Percentiles rank a stretch among this genome's conserved stretches.
Conservation (phyloP, 2,797 vertebrate genomes). For the Catamblyrhynchus diadema region DNA sequence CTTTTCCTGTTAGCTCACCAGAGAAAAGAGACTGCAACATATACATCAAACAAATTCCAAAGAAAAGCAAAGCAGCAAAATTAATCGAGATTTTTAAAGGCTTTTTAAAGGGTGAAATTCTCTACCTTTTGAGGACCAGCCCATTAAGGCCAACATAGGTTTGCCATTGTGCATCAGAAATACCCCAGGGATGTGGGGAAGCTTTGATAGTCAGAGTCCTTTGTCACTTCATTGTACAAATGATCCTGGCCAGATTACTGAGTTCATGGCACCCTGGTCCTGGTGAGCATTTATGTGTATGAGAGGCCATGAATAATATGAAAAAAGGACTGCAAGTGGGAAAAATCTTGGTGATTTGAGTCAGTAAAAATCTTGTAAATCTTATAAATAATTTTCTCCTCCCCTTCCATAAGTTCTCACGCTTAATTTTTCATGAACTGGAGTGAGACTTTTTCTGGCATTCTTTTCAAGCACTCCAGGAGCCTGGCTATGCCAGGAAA, state of each 20-base stretch:
- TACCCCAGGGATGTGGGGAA: background rate
- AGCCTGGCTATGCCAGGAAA: background rate
- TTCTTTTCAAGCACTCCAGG: background rate
- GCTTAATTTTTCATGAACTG: background rate
- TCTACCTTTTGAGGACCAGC: accelerated
- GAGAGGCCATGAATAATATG: background rate
- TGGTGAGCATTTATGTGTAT: accelerated
- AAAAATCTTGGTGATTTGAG: background rate
- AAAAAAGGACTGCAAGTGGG: background rate
- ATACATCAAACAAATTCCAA: background rate
- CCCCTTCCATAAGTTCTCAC: background rate
- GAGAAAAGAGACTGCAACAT: background rate
- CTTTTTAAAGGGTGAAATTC: background rate
- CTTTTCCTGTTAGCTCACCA: background rate
- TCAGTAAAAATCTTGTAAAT: background rate
- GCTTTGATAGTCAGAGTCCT: background rate
- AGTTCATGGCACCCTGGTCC: background rate
- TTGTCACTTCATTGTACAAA: background rate
- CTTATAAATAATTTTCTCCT: background rate
- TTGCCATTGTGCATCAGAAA: background rate
- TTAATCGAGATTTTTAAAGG: background rate
- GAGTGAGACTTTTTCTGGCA: background rate
- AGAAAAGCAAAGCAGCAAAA: background rate
- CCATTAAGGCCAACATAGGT: background rate
- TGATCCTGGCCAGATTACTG: background rate